phyloP scores from a whole-genome alignment of 2,113 vertebrate species.

The Campylorhamphus procurvoides region DNA sequence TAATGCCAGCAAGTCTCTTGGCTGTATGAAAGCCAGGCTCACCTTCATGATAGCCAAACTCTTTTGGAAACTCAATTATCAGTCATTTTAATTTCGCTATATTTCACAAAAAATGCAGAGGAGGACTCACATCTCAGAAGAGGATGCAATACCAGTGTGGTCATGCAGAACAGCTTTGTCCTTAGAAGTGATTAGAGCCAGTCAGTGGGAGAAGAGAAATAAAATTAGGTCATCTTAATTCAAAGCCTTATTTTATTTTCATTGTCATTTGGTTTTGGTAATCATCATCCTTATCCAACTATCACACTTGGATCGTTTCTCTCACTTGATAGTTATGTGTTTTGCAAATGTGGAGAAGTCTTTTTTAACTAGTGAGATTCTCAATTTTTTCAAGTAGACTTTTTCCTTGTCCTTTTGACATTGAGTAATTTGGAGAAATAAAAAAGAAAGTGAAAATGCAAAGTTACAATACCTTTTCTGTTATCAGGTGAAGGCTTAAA shows the following conservation, averaged over 20 bases:
- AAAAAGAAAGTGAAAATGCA: background rate
- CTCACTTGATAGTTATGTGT: background rate
- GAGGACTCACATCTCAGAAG: background rate
- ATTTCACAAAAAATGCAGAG: slow-evolving; percentile 56
- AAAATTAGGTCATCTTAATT: slow-evolving; percentile 20
- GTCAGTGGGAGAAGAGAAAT: slow-evolving; percentile 39
- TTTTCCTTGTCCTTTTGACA: background rate
- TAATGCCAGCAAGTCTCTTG: background rate
- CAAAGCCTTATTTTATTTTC: slow-evolving; percentile 18
- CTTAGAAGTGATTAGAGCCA: slow-evolving; percentile 6
- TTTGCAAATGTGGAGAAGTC: background rate
- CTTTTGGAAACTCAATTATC: background rate
- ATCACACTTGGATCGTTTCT: background rate
- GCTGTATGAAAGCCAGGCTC: background rate
- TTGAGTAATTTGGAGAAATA: background rate
- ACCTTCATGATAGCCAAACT: background rate
- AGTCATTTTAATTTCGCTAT: slow-evolving; percentile 39
- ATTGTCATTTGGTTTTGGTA: background rate
- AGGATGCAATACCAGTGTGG: background rate
- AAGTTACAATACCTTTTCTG: background rate
- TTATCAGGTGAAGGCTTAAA: background rate
- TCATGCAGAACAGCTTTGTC: slow-evolving; percentile 36
- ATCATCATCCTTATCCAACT: background rate
- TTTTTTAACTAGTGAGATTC: background rate
- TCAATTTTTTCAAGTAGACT: background rate